phyloP scores from a whole-genome alignment of 2,888 invertebrate genomes.

The Thalpophila matura region DNA sequence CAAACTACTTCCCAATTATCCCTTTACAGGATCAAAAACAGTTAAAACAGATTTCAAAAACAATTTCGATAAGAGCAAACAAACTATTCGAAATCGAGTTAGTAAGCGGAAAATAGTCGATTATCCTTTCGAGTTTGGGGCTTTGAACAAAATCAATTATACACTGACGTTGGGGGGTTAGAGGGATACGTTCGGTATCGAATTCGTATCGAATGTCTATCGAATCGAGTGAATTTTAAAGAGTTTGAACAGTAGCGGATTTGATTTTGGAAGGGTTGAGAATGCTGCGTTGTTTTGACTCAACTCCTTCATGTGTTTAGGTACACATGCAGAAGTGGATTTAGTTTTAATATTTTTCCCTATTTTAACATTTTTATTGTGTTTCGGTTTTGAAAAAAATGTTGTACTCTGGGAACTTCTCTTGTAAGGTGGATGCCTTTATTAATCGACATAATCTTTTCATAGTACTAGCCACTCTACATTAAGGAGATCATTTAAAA shows the following conservation, averaged over 20 bases:
- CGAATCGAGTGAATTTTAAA: constrained; percentile 46
- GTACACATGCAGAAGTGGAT: neutral
- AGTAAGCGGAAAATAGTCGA: constrained; percentile 69
- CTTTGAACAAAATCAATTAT: constrained; percentile 71
- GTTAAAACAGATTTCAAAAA: constrained; percentile 51
- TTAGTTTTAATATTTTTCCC: too few relatives aligned
- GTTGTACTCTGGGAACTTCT: too few relatives aligned
- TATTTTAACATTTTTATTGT: too few relatives aligned
- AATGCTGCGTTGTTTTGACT: neutral
- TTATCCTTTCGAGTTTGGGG: constrained; percentile 61
- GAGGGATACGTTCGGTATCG: constrained; percentile 54
- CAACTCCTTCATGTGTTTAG: neutral
- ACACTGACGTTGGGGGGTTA: constrained; percentile 53
- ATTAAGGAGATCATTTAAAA: too few relatives aligned
- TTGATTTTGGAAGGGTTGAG: constrained; percentile 11
- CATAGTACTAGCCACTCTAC: too few relatives aligned
- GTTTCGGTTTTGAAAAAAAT: too few relatives aligned
- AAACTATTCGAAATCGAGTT: constrained; percentile 60
- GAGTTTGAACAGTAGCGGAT: constrained; percentile 12
- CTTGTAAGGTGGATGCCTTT: too few relatives aligned
- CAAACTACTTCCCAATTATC: constrained; percentile 29
- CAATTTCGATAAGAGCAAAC: constrained; percentile 55
- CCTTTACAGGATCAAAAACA: constrained; percentile 21
- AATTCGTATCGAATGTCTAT: constrained; percentile 54
- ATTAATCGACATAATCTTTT: too few relatives aligned